Evolutionary conservation across 1,140 invertebrate species (phyloP), one percentile per base, ranked within the genome.

Genomic region (Trypoxylus dichotomus): DNA sequence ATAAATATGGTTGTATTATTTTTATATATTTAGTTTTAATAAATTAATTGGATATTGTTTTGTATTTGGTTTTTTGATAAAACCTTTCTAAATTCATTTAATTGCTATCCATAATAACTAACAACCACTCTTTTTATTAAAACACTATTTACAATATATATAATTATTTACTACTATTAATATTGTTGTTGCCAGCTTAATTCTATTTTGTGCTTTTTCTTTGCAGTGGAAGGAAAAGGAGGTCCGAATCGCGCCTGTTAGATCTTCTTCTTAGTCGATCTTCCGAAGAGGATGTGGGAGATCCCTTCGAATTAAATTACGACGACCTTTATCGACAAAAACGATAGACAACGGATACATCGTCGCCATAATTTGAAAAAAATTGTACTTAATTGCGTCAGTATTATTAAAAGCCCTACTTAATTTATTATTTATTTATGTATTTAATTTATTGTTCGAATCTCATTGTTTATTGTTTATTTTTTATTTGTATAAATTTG

Each of bases 221-320:
- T 85, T 81, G 13, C 79, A 87, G 86, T 81, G 86, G 86, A 8
- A 86, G 86, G 37, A 86, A 81, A 75, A 82, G 86, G 42, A 83
- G 86, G 78, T 86, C 86, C 10, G 54, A 81, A 37, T 54, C 76
- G 6, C n/a, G 78, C 13, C 60, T 81, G 1, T 21, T 77, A 27
- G 76, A 80, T 68, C 7, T 42, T 3, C 68, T 81, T 6, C 78
- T 81, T 58, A 80, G 78, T 74, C 76, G 75, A 13, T 78, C 77
- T 21, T 63, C 58, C 8, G 80, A 81, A 71, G 80, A 80, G 15
- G 60, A 76, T 29, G 37, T 41, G 5, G 76, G 74, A 2, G 77
- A 78, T 63, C 76, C 76, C 6, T 11, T 75, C 7, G 79, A 78
- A 21, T 25, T 75, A n/a, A 74, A 78, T 13, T 58, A 76, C 11